Evolutionary conservation across 2,113 vertebrate genomes (phyloP), one percentile per base, ranked within the genome.

Genomic region (Galbula dea): DNA sequence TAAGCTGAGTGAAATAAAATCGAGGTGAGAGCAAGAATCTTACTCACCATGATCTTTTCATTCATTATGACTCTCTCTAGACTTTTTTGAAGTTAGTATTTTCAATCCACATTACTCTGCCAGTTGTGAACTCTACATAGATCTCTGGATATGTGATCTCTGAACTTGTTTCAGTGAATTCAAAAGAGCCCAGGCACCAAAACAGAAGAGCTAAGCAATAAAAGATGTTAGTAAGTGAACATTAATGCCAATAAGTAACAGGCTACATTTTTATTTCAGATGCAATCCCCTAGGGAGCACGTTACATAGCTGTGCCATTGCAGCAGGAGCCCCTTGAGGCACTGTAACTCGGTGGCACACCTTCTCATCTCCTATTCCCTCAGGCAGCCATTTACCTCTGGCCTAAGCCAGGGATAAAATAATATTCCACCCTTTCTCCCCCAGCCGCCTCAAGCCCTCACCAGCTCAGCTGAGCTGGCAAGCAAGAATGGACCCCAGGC

Each of bases 161-260:
- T 95, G 75, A 91, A 80, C 87, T 88, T 55, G 54, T 78, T 83
- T 67, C 87, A 92, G 43, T 80, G 84, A 93, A 83, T 94, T 95
- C 77, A 62, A 77, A 90, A 88, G 67, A 87, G n/a, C 15, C 15
- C 84, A 95, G 91, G 89, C 9, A 34, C 86, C 84, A 94, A 93
- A 96, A 91, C 62, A 85, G 78, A 93, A 92, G 58, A 91, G 78
- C 63, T 69, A 66, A 91, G 74, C 78, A 94, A 79, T 94, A 87
- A 93, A 94, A 94, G 58, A 89, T 20, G 1, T 94, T 87, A 89
- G 71, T 83, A 80, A 91, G 71, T 59, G 78, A 96, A 92, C 74
- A 41, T 87, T 93, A 94, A 92, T 92, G 87, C 69, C 89, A 87
- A 43, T 92, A 95, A 94, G 90, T 90, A 92, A 93, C 75, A 90